Percentiles rank a stretch among this genome's conserved stretches.
Conservation (phyloP, 2,113 vertebrate genomes). For the Mohoua ochrocephala region DNA sequence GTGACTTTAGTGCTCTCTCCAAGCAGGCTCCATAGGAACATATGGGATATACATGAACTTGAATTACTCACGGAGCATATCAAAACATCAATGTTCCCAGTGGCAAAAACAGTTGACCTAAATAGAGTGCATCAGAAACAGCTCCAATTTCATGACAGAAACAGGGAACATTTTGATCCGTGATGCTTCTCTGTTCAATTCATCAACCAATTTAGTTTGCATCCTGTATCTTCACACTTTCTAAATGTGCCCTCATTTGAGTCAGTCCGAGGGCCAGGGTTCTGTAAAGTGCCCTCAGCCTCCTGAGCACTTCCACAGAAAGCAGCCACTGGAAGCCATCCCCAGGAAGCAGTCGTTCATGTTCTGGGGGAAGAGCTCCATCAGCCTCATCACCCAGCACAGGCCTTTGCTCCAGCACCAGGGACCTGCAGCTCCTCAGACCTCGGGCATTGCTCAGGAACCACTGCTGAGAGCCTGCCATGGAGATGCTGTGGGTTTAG, state of each 20-base stretch:
- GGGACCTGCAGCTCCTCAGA: neutral
- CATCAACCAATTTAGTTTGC: neutral
- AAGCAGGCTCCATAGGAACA: neutral
- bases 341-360: neutral
- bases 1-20: neutral
- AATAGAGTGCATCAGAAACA: neutral
- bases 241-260: neutral
- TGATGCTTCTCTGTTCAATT: neutral
- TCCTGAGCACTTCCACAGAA: neutral
- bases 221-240: neutral
- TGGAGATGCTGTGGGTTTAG: neutral
- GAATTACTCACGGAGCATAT: neutral
- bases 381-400: neutral
- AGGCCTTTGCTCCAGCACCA: neutral
- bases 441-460: neutral
- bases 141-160: neutral
- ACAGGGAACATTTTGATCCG: neutral
- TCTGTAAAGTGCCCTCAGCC: neutral
- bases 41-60: neutral
- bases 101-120: constrained; percentile 8
- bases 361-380: neutral
- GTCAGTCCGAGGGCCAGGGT: neutral
- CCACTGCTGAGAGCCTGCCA: no score
- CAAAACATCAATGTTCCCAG: neutral
- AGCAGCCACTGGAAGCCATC: neutral